These are phyloP conservation scores for Bursaphelenchus mucronatus DNA, from an alignment of 1,140 invertebrate genomes.

Conservation along the genomic window DNA sequence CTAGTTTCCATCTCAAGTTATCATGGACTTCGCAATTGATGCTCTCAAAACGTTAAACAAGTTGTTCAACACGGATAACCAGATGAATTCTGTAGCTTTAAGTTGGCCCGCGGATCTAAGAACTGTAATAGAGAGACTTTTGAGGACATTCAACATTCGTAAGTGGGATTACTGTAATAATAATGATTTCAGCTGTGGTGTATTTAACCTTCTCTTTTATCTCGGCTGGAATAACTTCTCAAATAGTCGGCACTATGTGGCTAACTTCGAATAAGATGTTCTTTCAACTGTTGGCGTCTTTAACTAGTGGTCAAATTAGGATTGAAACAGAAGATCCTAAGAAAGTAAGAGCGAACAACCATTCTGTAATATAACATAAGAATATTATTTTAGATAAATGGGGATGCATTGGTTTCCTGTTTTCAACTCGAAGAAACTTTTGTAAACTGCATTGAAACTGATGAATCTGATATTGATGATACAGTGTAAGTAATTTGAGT, in stretches of 20 bases:
- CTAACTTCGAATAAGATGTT: conserved; percentile 1
- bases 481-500: conserved; percentile 10
- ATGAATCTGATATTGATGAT: neutral
- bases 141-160: conserved; percentile 20
- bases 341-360: neutral
- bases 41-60: conserved; percentile 9
- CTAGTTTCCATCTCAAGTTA: conserved; percentile 7
- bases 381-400: conserved; percentile 9
- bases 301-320: conserved; percentile 3
- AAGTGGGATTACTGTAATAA: too few species aligned
- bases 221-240: conserved; percentile 3
- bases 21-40: conserved; percentile 2
- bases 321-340: conserved; percentile 17
- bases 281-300: conserved; percentile 1
- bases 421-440: neutral
- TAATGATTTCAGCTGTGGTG: neutral
- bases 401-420: conserved; percentile 4
- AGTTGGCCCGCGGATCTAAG: conserved; percentile 16
- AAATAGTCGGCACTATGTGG: conserved; percentile 6
- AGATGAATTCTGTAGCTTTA: conserved; percentile 9
- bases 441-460: conserved; percentile 7
- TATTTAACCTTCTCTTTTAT: conserved; percentile 9
- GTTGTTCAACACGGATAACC: neutral
- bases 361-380: neutral
- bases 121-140: conserved; percentile 8